A percentile compares a stretch with the other conserved stretches of the same genome.
These are phyloP conservation scores for Malurus alboscapulatus DNA, from an alignment of 2,113 vertebrate genomes.

Conservation along the genomic window DNA sequence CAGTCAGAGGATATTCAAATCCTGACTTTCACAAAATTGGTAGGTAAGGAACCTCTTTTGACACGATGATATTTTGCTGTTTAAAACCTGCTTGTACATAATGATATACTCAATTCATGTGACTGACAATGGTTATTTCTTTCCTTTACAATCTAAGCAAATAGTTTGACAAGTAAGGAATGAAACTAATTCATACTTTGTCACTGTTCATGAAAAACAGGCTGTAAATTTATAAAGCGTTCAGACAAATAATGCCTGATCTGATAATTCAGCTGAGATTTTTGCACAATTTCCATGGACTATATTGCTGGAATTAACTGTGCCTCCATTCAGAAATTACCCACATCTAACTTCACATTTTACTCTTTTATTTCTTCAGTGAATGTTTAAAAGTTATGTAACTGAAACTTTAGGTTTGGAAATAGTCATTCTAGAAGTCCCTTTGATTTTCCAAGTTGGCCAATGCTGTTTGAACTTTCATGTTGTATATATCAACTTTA, in stretches of 20 bases:
- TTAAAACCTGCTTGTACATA: not conserved
- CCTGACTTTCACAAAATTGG: not conserved
- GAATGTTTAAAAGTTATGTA: not conserved
- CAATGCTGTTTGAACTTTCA: not conserved
- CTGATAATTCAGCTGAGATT: not conserved
- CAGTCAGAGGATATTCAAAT: not conserved
- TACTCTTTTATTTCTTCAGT: not conserved
- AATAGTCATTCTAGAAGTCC: not conserved
- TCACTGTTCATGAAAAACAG: not conserved
- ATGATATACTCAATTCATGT: not conserved
- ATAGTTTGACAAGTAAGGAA: conserved; percentile 8
- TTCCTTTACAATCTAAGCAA: conserved; percentile 13
- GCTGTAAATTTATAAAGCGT: not conserved
- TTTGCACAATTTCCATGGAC: not conserved
- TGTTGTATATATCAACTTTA: not conserved
- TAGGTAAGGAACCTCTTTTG: not conserved
- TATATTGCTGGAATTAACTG: not conserved
- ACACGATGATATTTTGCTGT: not conserved
- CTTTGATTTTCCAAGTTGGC: not conserved
- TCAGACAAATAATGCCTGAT: not conserved
- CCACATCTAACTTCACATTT: not conserved
- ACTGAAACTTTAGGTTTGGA: not conserved
- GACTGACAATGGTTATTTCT: not conserved
- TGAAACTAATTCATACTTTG: not conserved
- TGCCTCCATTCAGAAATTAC: not conserved